Conservation (phyloP, 2,888 invertebrate species). For the Orthonychiurus folsomi region DNA sequence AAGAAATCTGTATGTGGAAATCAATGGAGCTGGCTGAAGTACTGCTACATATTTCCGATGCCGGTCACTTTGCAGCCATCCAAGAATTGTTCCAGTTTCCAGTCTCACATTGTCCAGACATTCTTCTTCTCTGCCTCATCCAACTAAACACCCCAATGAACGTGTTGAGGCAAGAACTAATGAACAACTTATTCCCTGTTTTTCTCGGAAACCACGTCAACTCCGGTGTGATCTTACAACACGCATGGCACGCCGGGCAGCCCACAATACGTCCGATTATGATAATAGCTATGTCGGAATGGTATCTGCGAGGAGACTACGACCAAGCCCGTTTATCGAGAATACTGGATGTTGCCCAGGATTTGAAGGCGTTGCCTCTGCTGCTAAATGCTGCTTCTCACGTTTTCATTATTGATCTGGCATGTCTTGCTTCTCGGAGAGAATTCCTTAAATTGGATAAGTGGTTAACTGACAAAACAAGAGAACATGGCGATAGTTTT, state of each 20-base stretch:
- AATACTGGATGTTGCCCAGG: slow-evolving; percentile 94
- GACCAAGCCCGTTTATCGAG: slow-evolving; percentile 88
- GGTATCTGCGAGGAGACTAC: slow-evolving; percentile 78
- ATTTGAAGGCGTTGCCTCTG: slow-evolving; percentile 74
- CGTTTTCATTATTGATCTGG: slow-evolving; percentile 94
- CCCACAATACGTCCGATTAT: slow-evolving; percentile 68
- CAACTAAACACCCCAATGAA: slow-evolving; percentile 76
- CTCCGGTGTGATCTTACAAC: slow-evolving; percentile 88
- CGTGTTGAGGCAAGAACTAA: slow-evolving; percentile 70
- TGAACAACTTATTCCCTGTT: slow-evolving; percentile 78
- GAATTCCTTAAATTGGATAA: slow-evolving; percentile 97
- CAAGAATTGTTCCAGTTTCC: slow-evolving; percentile 87
- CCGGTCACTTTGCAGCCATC: slow-evolving; percentile 71
- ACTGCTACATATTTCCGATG: slow-evolving; percentile 74
- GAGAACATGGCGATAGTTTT: slow-evolving; percentile 88
- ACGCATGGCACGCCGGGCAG: slow-evolving; percentile 64
- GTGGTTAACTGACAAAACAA: slow-evolving; percentile 94
- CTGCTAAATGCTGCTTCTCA: slow-evolving; percentile 83
- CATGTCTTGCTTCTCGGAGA: slow-evolving; percentile 89
- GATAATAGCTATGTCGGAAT: slow-evolving; percentile 95
- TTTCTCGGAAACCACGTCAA: slow-evolving; percentile 94
- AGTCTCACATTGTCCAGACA: slow-evolving; percentile 86
- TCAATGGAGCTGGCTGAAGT: slow-evolving; percentile 84
- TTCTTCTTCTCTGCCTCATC: slow-evolving; percentile 76
- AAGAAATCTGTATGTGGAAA: slow-evolving; percentile 87